Evolutionary conservation across 2,797 vertebrate genomes (phyloP), one percentile per base, ranked within the genome.

Genomic region (Chrysocyon brachyurus): DNA sequence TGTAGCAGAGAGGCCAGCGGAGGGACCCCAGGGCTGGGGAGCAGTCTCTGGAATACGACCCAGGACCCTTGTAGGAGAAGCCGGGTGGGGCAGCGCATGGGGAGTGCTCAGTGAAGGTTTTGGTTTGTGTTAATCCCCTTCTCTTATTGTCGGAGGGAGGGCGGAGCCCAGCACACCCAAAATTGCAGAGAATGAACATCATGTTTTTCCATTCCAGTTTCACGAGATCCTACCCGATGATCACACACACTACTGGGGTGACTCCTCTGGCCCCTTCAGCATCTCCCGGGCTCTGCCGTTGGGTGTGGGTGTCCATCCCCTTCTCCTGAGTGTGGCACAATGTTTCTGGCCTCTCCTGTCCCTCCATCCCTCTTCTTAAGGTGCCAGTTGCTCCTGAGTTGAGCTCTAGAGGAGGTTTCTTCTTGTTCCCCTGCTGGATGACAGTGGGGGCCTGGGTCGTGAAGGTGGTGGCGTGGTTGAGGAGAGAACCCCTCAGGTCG

Each of bases 401-500:
- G 68, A 52, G 24, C 46, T 40, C 24, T 0, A 21, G 14, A 17
- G 2, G 3, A 56, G 24, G 54, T 36, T 36, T 63, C 54, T 70
- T 49, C n/a, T 68, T 11, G 24, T 16, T 46, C 28, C 19, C 12
- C 16, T 66, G 73, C 46, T 28, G 36, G 66, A 28, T 31, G 54
- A n/a, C 5, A 9, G 16, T 21, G 8, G 61, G 33, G 36, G 28
- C 16, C 66, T 49, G n/a, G 83, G 52, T 49, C 14, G 4, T 59
- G 28, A 31, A 93, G 54, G 52, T 63, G 52, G 11, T 0, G 33
- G 28, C 33, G 57, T 1, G 4, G 2, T 0, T 11, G 28, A 5
- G 36, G 28, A 26, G 73, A 24, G 87, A n/a, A 14, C 9, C 12
- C 28, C 21, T 46, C 61, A 19, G 54, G 12, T 5, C 49, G 28